Evolutionary conservation across 2,113 vertebrate species (phyloP).

Genomic region (Gobio gobio): DNA sequence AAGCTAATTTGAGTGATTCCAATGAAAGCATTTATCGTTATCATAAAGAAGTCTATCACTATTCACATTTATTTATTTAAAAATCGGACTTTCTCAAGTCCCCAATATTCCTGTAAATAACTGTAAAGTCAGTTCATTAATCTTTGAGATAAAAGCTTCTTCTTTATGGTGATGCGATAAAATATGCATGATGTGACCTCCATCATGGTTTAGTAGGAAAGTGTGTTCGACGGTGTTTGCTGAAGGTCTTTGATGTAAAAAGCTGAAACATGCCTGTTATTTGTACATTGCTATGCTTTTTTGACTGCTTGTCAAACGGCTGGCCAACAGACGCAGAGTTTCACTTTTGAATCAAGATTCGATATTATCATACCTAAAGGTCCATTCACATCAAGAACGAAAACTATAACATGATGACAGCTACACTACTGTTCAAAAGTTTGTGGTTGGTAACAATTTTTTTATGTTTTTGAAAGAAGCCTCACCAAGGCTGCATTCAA

Average conservation of each 20-base stretch:
- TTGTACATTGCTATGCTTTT: not conserved
- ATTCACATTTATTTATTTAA: not conserved
- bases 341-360: not conserved
- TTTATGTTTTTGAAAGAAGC: not conserved
- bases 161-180: not conserved
- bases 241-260: not conserved
- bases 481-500: too few species aligned
- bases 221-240: not conserved
- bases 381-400: not conserved
- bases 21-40: not conserved
- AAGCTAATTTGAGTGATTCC: not conserved
- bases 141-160: slow-evolving; percentile 4
- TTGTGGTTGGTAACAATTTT: not conserved
- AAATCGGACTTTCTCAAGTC: not conserved
- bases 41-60: not conserved
- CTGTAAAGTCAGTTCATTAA: not conserved
- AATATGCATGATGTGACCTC: slow-evolving; percentile 2
- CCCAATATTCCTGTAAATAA: not conserved
- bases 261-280: not conserved
- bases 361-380: not conserved
- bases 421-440: not conserved
- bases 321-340: not conserved
- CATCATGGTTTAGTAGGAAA: not conserved
- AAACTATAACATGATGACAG: not conserved
- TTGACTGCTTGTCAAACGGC: not conserved